Evolutionary conservation across 2,888 invertebrate genomes (phyloP), one percentile per base, ranked within the genome.

Genomic region (Ichneumon xanthorius): DNA sequence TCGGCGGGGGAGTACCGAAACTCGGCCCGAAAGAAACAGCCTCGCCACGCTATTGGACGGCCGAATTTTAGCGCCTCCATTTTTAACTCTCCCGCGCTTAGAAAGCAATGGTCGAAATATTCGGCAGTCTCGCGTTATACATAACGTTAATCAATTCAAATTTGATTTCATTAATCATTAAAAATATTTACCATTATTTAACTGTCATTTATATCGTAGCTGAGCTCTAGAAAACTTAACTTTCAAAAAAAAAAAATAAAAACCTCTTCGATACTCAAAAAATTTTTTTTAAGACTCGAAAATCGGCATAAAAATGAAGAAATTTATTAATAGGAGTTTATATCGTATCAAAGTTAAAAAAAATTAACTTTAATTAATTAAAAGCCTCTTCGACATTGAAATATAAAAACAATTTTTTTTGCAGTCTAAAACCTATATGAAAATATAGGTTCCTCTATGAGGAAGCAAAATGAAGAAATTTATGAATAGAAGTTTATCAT

Each of bases 31-130:
- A 53, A 70, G 45, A 50, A 67, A 30, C 3, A 22, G 48, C 19
- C 67, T 19, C 45, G 53, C 53, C 65, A 11, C 40, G 19, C 63
- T 22, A 85, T 82, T 85, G 85, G 85, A 72, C 76, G 82, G 1
- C 45, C 45, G 16, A 71, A 82, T 79, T 77, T 73, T 72, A 76
- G 80, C 40, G 77, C 82, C 82, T 72, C 76, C 85, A 85, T 82
- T 80, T 80, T 80, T 33, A 30, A 26, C 45, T 45, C 6, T 55
- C 11, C n/a, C 53, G 45, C 65, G 72, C 65, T 85, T 82, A 82
- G 85, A 72, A 63, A 61, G 58, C 19, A 68, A 80, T 73, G 45
- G 11, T 70, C 65, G 40, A 58, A 63, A 63, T 63, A 30, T 63
- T 33, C 63, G 63, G 33, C 63, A 30, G 63, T 33, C n/a, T 30